Base-by-base conservation (phyloP, 1,140 invertebrate species). In the Harpegnathos saltator region DNA sequence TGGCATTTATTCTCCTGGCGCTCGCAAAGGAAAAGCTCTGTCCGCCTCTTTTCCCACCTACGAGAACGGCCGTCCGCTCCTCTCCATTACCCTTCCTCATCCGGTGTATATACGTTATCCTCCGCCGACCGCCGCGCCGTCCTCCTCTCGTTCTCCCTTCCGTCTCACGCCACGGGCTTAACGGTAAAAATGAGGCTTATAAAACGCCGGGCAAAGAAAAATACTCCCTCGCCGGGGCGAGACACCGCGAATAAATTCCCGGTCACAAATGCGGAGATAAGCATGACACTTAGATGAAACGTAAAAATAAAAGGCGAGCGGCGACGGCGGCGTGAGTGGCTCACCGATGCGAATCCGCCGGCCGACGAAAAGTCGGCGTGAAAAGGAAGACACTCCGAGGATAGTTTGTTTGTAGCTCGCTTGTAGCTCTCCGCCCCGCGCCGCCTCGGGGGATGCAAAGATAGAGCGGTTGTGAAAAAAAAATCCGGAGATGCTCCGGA, bases 1-100 rank as follows among this genome's bases (percentile, higher is more conserved):
- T 62, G 52, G 72, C 85, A 87, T 87, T 87, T 87, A 87, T 87
- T 74, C 75, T 81, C 85, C 85, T 84, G 71, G 78, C 82, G 82
- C 19, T 52, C 62, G 33, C 58, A 54, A 48, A 58, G 83, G 65
- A 61, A 68, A 87, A 82, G 81, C 59, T 65, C 69, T 81, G 71
- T 38, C 66, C 50, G 56, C 80, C 73, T 62, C 62, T 65, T 26
- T 26, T 50, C 33, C 69, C 69, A 48, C 26, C 71, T 7, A 24
- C 26, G 74, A 54, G 17, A n/a, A n/a, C 19, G 44, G 3, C 68
- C 78, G 65, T 63, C 59, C 61, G 58, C 71, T 56, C 58, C 71
- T 82, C 59, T 56, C 48, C 80, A 73, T 75, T 75, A 62, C 71
- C 44, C 59, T 63, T 56, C 56, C 29, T 56, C 56, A 44, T 9